phyloP scores from a whole-genome alignment of 2,888 invertebrate species.

The Laspeyria flexula region DNA sequence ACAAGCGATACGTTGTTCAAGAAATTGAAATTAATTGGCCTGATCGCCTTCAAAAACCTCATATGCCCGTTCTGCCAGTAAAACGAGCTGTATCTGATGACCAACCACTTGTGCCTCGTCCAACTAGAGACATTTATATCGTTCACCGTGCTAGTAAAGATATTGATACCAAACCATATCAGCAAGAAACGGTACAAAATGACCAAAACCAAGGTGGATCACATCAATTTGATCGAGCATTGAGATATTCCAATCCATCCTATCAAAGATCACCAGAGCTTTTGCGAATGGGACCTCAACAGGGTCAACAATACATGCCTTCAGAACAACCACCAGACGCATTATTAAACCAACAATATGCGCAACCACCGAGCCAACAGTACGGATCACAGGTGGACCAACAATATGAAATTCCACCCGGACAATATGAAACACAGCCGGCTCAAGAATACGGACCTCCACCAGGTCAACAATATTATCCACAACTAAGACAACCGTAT shows the following conservation, averaged over 20 bases:
- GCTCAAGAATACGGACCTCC: neutral
- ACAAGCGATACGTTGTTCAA: slow-evolving; percentile 12
- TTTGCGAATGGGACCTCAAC: neutral
- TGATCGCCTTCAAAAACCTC: neutral
- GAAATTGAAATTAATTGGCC: slow-evolving; percentile 25
- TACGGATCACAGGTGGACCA: neutral
- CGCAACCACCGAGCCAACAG: neutral
- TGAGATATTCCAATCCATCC: too few relatives aligned
- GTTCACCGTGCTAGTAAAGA: neutral
- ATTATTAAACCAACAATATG: neutral
- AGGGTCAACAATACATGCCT: neutral
- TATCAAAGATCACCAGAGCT: neutral
- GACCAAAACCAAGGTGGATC: neutral
- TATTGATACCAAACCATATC: neutral
- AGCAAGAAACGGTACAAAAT: neutral
- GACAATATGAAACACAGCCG: neutral
- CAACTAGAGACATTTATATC: neutral
- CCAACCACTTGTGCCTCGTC: neutral
- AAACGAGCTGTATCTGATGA: neutral
- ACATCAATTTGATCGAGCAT: too few relatives aligned
- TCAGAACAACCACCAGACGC: neutral
- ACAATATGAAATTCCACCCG: neutral
- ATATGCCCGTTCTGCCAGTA: neutral
- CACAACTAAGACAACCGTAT: neutral
- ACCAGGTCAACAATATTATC: neutral